Evolutionary conservation across 2,888 invertebrate species (phyloP).

Genomic region (Polydrusus tereticollis): DNA sequence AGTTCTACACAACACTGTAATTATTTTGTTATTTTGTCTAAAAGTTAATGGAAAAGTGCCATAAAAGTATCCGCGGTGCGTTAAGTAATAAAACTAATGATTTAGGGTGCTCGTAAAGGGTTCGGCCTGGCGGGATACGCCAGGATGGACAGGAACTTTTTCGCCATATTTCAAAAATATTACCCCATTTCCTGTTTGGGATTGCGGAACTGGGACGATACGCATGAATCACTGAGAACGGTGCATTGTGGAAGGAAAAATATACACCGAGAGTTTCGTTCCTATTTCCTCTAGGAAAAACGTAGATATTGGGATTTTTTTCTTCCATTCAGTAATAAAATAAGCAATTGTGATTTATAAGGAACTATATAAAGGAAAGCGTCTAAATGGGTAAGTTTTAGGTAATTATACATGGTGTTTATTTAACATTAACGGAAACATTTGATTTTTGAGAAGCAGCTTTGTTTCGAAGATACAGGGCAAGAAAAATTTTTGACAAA

Average conservation of each 20-base stretch:
- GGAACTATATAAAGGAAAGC: too few species aligned
- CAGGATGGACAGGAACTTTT: slow-evolving; percentile 39
- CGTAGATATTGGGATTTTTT: too few species aligned
- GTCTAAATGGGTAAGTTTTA: too few species aligned
- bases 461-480: too few species aligned
- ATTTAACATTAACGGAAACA: too few species aligned
- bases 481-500: too few species aligned
- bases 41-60: slow-evolving; percentile 15
- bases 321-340: too few species aligned
- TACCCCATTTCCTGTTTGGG: slow-evolving; percentile 39
- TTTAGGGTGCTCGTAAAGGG: slow-evolving; percentile 27
- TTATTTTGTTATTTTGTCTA: slow-evolving; percentile 1
- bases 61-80: slow-evolving; percentile 19
- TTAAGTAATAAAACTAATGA: slow-evolving; percentile 27
- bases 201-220: slow-evolving; percentile 14
- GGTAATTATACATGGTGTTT: too few species aligned
- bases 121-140: slow-evolving; percentile 16
- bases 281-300: neutral
- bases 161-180: slow-evolving; percentile 46
- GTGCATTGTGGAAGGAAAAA: neutral
- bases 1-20: neutral
- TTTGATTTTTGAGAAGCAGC: too few species aligned
- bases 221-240: slow-evolving; percentile 27
- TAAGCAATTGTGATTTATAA: too few species aligned
- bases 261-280: neutral